Base-by-base conservation (phyloP, 2,113 vertebrate genomes). In the Nipponia nippon region DNA sequence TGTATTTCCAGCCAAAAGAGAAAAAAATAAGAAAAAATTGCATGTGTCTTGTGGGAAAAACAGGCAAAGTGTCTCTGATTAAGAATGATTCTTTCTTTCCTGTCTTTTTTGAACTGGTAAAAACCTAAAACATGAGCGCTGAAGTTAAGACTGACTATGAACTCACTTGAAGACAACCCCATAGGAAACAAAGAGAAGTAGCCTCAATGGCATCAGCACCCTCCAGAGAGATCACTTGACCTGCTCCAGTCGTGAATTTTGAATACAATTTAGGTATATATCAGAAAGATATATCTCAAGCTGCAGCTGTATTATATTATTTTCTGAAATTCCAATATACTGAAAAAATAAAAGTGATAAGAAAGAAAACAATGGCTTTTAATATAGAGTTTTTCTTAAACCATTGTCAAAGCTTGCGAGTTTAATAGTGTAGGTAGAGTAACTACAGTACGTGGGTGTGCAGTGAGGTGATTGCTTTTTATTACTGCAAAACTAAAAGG, bases 261-360 rank as follows among this genome's bases (percentile, higher is more conserved):
- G 46, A 72, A 94, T 95, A 47, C 63, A 87, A 56, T 95, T 88
- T 88, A 78, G 12, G 34, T 36, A 69, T 55, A 52, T 76, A 95
- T 89, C 61, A 84, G 63, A 86, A 88, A 87, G 46, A 76, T 87
- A 49, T 84, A 72, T 77, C 38, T 95, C 72, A 95, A 70, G 15
- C 32, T 70, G n/a, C 69, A 47, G 34, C 36, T 93, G 49, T 76
- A 83, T 26, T 55, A 79, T 83, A 87, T 87, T 94, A 85, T 97
- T 85, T 94, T 92, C 40, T 94, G 47, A 93, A 89, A 89, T 93
- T 91, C 58, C 85, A 90, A 67, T 63, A 59, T 53, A 62, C 47
- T 16, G 65, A 93, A 89, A 89, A 89, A 95, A 94, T 69, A 86
- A 73, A 94, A 91, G 22, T 13, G 19, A 61, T 75, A 21, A 86